Evolutionary conservation across 2,888 invertebrate species (phyloP), one percentile per base, ranked within the genome.

Genomic region (Lampropteryx suffumata): DNA sequence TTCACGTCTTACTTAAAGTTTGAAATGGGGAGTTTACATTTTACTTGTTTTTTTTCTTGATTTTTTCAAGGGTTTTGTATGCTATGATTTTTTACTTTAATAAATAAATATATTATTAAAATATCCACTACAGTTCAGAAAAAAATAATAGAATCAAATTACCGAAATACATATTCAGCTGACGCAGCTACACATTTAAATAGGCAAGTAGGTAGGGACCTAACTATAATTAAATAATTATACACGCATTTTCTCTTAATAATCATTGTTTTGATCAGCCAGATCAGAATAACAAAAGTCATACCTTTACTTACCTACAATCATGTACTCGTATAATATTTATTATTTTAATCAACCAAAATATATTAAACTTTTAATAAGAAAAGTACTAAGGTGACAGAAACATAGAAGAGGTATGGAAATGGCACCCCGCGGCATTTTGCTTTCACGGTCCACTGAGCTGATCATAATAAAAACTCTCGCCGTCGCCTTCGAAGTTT

Each of bases 391-490:
- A 87, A 73, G 78, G 79, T 77, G 83, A 82, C 88, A 89, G 84
- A 86, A 81, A 69, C 78, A 80, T 84, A 80, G 84, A 86, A 84
- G 87, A 88, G 85, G 85, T 88, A 90, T 89, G 90, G 84, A 87
- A 89, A 89, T 89, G 78, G 84, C 78, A 80, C 84, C 84, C 87
- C 81, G 78, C 79, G 77, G 82, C 86, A 82, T 86, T 27, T 87
- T 88, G 86, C 87, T 90, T 90, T 91, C 90, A 89, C 90, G 84
- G 90, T 88, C 91, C 91, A 91, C 89, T 91, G 91, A 70, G 74
- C 83, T 90, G 90, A 90, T 90, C 90, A 90, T 91, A 90, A 91
- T 91, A 91, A 91, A 91, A 91, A 90, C 85, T 80, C 88, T 84
- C 84, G 83, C 88, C 87, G 88, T 87, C 90, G 89, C 90, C 84